Conservation (phyloP, 1,140 invertebrate genomes). For the Tetramorium alpestre region DNA sequence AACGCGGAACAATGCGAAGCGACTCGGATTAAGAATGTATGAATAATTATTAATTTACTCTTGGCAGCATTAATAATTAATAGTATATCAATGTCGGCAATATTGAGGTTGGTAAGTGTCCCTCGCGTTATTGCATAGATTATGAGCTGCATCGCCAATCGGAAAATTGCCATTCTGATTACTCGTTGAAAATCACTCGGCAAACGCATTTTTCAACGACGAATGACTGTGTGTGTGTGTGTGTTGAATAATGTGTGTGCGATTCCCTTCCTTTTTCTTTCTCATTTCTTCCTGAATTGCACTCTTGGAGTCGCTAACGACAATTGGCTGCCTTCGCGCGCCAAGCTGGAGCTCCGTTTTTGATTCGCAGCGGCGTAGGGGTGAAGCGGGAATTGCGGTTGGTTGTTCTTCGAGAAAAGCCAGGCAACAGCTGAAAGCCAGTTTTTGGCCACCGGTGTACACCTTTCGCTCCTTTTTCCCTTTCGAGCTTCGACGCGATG, state of each 20-base stretch:
- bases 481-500: neutral
- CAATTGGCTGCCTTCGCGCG: neutral
- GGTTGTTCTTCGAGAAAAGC: constrained; percentile 6
- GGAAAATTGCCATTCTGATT: neutral
- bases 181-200: constrained; percentile 5
- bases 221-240: neutral
- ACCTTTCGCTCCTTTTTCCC: neutral
- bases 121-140: neutral
- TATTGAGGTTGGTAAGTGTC: no score
- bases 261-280: neutral
- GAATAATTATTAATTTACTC: neutral
- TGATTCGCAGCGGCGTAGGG: neutral
- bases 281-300: neutral
- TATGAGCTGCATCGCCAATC: neutral
- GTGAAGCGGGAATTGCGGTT: neutral
- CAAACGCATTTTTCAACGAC: constrained; percentile 18
- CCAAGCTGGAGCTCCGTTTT: neutral
- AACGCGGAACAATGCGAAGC: neutral
- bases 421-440: neutral
- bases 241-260: no score
- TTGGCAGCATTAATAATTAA: neutral
- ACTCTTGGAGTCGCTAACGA: neutral
- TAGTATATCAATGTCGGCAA: neutral
- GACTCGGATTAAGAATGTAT: neutral
- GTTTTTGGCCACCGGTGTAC: neutral